Base-by-base conservation (phyloP, 1,140 invertebrate genomes). In the Polypedilum pembai region DNA sequence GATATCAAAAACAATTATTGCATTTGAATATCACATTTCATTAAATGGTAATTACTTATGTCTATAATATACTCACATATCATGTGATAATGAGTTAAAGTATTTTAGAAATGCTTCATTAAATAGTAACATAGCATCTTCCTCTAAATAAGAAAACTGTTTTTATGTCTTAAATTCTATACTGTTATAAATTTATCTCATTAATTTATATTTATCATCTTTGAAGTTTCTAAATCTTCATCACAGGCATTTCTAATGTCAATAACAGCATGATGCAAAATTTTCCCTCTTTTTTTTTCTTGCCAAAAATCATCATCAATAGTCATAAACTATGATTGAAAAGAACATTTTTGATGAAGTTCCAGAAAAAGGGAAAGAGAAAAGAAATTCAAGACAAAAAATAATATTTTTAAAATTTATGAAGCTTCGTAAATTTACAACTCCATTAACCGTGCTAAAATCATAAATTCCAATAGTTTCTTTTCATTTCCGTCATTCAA, bases 381-480 rank as follows among this genome's bases (percentile, higher is more conserved):
- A 7, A 20, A 10, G 20, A 69, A 69, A 18, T 20, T n/a, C 17
- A 69, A 10, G 18, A 18, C 20, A 18, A 69, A 69, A 66, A 21
- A 69, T 15, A 56, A 56, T 56, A 56, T 15, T 15, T 8, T 18
- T 5, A 20, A 69, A 69, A 69, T 69, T 69, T 69, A 69, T 69
- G 65, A 69, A 69, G 17, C 65, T 20, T 8, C 65, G 65, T 18
- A 69, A 69, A 69, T 69, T 69, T 69, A 20, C 65, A 69, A 69
- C 65, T 69, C 65, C 17, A 69, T 69, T 69, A 69, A 69, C 65
- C 65, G 65, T 69, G 65, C 65, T 69, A 69, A 69, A 69, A 69
- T 69, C 65, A 69, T 69, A 69, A 69, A 69, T 69, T 69, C 8
- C 65, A 18, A 18, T 8, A 18, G 65, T 69, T 18, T 18, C 8